Percentiles rank a stretch among this genome's conserved stretches.
These are phyloP conservation scores for Chloebia gouldiae DNA, from an alignment of 2,113 vertebrate species.

Conservation along the genomic window DNA sequence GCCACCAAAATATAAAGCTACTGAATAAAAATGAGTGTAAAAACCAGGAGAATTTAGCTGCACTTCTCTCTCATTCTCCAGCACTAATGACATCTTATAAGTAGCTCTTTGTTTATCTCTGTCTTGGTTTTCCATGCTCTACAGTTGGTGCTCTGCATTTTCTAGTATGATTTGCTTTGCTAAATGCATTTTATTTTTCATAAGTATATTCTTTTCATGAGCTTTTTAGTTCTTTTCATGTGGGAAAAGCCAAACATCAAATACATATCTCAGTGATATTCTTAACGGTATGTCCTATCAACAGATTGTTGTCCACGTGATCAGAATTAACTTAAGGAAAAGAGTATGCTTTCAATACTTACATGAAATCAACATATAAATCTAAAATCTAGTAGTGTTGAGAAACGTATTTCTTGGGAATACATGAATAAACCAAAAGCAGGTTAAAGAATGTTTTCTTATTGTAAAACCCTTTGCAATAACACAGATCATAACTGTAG, in stretches of 20 bases:
- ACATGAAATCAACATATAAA: background rate
- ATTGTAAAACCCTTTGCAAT: background rate
- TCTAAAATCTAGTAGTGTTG: background rate
- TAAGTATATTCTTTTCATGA: background rate
- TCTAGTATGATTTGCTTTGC: background rate
- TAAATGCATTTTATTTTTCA: background rate
- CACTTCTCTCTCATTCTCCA: background rate
- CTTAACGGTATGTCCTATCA: background rate
- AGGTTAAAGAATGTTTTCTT: background rate
- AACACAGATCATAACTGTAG: background rate
- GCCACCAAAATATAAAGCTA: background rate
- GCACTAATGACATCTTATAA: background rate
- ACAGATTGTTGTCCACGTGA: background rate
- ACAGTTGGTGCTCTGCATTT: background rate
- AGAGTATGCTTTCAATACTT: background rate
- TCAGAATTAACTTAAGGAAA: background rate
- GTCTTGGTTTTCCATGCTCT: background rate
- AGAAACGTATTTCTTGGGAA: background rate
- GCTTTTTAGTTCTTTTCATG: background rate
- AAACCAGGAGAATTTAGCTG: background rate
- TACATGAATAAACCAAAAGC: background rate
- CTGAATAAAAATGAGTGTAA: background rate
- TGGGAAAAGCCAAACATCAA: background rate
- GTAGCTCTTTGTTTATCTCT: constrained; percentile 19
- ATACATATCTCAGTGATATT: background rate